Percentiles rank a stretch among this genome's conserved stretches.
Evolutionary conservation across 2,113 vertebrate genomes (phyloP).

Genomic region (Thamnaconus septentrionalis): DNA sequence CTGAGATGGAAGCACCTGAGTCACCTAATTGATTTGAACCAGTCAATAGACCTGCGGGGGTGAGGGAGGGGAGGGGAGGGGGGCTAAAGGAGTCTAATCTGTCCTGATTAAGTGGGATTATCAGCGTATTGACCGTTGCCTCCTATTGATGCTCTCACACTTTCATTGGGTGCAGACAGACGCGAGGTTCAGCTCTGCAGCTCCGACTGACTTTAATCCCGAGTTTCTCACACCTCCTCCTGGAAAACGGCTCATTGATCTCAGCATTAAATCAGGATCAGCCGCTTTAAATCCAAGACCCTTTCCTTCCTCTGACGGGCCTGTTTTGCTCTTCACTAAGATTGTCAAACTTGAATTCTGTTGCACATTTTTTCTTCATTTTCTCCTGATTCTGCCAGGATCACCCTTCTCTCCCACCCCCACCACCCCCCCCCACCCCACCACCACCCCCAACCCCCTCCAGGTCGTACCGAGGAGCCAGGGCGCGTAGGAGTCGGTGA

Average conservation of each 20-base stretch:
- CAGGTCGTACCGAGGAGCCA: conserved; percentile 91
- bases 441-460: not conserved
- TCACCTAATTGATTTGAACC: conserved; percentile 52
- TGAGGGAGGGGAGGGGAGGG: conserved; percentile 17
- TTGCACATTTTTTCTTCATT: too few species aligned
- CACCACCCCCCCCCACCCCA: not conserved
- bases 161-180: conserved; percentile 44
- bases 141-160: conserved; percentile 49
- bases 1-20: conserved; percentile 51
- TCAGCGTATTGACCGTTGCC: conserved; percentile 50
- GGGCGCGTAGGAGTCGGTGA: conserved; percentile 96
- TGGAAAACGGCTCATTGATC: not conserved
- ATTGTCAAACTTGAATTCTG: too few species aligned
- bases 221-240: not conserved
- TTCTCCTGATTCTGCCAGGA: too few species aligned
- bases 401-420: not conserved
- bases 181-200: conserved; percentile 8
- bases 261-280: too few species aligned
- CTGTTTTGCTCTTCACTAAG: too few species aligned
- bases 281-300: too few species aligned
- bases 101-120: conserved; percentile 71
- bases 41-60: conserved; percentile 65
- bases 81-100: conserved; percentile 49
- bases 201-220: not conserved
- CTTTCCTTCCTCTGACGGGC: not conserved